phyloP scores from a whole-genome alignment of 1,140 invertebrate genomes.

The Heliothis subflexa region DNA sequence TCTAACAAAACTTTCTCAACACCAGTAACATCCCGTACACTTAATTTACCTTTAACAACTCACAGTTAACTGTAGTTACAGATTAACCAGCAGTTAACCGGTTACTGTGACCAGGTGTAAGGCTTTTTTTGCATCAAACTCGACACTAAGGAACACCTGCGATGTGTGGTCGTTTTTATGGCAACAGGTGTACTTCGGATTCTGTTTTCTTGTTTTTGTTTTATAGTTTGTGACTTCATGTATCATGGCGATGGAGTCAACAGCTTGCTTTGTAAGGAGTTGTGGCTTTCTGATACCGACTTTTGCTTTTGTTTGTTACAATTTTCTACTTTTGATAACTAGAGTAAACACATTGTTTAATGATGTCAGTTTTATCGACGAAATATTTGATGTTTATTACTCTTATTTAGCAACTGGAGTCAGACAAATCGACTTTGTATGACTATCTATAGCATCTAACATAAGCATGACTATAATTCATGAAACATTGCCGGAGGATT shows the following conservation, averaged over 20 bases:
- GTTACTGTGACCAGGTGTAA: constrained; percentile 21
- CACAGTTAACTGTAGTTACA: constrained; percentile 28
- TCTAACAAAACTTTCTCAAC: background rate
- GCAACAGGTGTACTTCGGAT: constrained; percentile 17
- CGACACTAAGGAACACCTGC: background rate
- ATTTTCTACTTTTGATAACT: too few relatives aligned
- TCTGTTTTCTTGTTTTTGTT: constrained; percentile 20
- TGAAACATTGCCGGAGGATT: too few relatives aligned
- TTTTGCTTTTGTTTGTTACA: too few relatives aligned
- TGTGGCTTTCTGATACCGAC: too few relatives aligned
- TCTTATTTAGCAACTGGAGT: too few relatives aligned
- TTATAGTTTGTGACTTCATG: background rate
- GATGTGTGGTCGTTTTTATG: constrained; percentile 1
- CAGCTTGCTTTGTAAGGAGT: too few relatives aligned
- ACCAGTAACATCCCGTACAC: background rate
- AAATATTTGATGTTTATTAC: too few relatives aligned
- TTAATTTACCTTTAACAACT: constrained; percentile 21
- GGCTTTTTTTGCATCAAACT: constrained; percentile 20
- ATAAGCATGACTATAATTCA: too few relatives aligned
- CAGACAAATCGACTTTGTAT: too few relatives aligned
- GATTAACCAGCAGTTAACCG: constrained; percentile 20
- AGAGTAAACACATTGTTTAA: too few relatives aligned
- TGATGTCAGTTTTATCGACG: too few relatives aligned
- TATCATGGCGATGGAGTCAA: background rate
- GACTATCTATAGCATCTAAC: too few relatives aligned